These are phyloP conservation scores for Falco peregrinus DNA, from an alignment of 2,797 vertebrate species.

Conservation along the genomic window DNA sequence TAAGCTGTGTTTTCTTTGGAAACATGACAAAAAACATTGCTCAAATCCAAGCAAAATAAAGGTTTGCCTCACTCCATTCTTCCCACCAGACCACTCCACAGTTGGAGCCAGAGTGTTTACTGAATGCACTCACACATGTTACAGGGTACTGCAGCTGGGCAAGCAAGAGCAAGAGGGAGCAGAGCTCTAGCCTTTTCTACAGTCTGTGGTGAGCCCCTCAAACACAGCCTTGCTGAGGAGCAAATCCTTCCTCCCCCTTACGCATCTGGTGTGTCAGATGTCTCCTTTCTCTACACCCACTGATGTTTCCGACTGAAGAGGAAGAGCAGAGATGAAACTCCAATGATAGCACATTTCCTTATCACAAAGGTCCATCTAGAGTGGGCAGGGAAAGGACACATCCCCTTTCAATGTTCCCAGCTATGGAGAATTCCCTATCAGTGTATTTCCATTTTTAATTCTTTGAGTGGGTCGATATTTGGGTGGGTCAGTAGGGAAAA, in stretches of 20 bases:
- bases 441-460: neutral
- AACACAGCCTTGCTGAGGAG: neutral
- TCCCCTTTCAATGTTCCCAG: neutral
- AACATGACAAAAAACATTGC: neutral
- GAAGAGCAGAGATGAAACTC: neutral
- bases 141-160: neutral
- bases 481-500: neutral
- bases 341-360: neutral
- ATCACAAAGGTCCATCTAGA: neutral
- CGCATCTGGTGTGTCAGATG: neutral
- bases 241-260: neutral
- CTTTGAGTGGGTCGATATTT: neutral
- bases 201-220: neutral
- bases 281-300: neutral
- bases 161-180: neutral
- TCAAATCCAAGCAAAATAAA: neutral
- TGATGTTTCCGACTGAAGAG: neutral
- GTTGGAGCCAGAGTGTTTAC: neutral
- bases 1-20: neutral
- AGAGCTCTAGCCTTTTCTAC: neutral
- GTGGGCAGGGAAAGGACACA: neutral
- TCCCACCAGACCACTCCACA: neutral
- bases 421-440: neutral
- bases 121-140: neutral
- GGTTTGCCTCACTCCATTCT: neutral